Evolutionary conservation across 2,888 invertebrate species (phyloP), one percentile per base, ranked within the genome.

Genomic region (Nasonovia ribisnigri): DNA sequence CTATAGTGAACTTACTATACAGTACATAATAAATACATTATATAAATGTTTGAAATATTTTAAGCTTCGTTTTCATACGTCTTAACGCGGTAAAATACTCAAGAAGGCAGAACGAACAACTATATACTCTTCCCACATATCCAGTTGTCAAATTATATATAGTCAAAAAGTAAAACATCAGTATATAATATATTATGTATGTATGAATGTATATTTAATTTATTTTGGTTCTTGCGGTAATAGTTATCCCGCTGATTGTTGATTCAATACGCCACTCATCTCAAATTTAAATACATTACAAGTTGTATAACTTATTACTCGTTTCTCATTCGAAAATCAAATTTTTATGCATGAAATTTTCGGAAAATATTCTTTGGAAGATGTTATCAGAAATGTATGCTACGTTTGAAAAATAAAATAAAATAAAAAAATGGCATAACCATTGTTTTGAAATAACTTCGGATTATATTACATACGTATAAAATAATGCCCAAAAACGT

Each of bases 71-170:
- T 67, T 67, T 67, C 20, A 16, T 67, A 67, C n/a, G 16, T 67
- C 36, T 36, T 67, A 67, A 36, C 16, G 4, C 36, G 16, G 5
- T 67, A n/a, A 0, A 67, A n/a, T n/a, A 67, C 16, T 67, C 67
- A 67, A 67, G 16, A 77, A n/a, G 67, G 24, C 48, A 11, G 16
- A 29, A 48, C 3, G 24, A 77, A 90, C 67, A 67, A 36, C 48
- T 36, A 77, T 60, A 46, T 51, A 67, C 16, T 20, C 16, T 51
- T 60, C 42, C 84, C 84, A 51, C 20, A 51, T 51, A 84, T 84
- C 36, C 42, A 84, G 84, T 36, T 84, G 67, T 91, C 84, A 54
- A 91, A 91, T 84, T 46, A 46, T 91, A n/a, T 67, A 91, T 10
- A 84, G 84, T 43, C 29, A 54, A 54, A 67, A 42, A 84, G 36